These are phyloP conservation scores for Platycercus adscitus DNA, from an alignment of 2,113 vertebrate genomes.

Conservation along the genomic window DNA sequence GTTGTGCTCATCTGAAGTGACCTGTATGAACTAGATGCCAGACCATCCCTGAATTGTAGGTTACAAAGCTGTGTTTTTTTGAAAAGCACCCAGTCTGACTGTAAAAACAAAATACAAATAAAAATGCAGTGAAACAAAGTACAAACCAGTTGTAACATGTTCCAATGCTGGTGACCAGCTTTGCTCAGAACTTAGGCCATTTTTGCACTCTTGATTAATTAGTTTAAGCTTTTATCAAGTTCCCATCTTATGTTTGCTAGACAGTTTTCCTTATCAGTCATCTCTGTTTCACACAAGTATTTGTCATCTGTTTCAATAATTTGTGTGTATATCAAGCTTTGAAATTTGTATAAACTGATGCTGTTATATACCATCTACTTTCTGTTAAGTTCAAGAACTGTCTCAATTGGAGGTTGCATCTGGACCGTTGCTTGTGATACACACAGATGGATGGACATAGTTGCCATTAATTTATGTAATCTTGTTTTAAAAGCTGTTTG, in stretches of 20 bases:
- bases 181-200: rapidly evolving
- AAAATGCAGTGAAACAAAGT: background rate
- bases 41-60: background rate
- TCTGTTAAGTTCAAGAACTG: background rate
- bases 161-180: background rate
- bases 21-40: background rate
- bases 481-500: slow-evolving; percentile 58
- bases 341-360: background rate
- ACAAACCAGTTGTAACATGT: background rate
- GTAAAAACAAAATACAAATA: background rate
- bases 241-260: background rate
- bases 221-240: background rate
- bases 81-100: background rate
- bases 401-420: background rate
- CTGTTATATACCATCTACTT: background rate
- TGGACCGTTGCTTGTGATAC: background rate
- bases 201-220: background rate
- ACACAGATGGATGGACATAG: background rate
- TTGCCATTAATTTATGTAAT: slow-evolving; percentile 44
- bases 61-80: background rate
- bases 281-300: background rate
- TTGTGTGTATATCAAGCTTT: background rate
- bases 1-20: background rate
- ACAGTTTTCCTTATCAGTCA: background rate
- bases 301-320: background rate